These are phyloP conservation scores for Coregonus clupeaformis DNA, from an alignment of 2,113 vertebrate genomes.

Conservation along the genomic window DNA sequence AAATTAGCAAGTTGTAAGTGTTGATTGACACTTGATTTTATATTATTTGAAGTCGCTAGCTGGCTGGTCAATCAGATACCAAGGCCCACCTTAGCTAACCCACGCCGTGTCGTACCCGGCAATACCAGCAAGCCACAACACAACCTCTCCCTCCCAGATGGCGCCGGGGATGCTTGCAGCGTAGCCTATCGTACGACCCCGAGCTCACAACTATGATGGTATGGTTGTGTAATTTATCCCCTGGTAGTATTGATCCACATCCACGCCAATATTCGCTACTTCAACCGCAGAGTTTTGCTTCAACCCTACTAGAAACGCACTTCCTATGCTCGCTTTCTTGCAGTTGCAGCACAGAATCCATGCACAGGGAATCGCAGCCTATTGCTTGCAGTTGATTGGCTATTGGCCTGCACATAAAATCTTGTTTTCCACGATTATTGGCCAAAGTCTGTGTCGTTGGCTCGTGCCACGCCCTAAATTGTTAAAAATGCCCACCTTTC, in stretches of 20 bases:
- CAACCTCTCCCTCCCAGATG: constrained; percentile 19
- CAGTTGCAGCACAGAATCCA: constrained; percentile 18
- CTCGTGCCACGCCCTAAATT: constrained; percentile 22
- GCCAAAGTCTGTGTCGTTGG: background rate
- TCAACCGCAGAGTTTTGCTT: too few relatives aligned
- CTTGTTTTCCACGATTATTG: constrained; percentile 30
- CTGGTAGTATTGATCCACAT: too few relatives aligned
- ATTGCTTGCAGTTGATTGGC: constrained; percentile 30
- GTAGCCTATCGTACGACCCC: too few relatives aligned
- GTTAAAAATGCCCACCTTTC: constrained; percentile 6
- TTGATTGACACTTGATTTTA: background rate
- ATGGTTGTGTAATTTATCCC: too few relatives aligned
- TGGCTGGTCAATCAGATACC: constrained; percentile 42
- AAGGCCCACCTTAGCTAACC: constrained; percentile 62
- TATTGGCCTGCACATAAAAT: background rate
- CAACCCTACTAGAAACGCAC: constrained; percentile 26
- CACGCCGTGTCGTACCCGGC: constrained; percentile 32
- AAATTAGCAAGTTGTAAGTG: background rate
- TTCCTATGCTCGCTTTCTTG: constrained; percentile 45
- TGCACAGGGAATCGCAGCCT: constrained; percentile 33
- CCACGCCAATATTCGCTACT: too few relatives aligned
- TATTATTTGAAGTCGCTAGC: constrained; percentile 2
- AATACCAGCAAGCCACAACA: constrained; percentile 7
- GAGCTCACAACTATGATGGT: too few relatives aligned
- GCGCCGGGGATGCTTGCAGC: too few relatives aligned